phyloP scores from a whole-genome alignment of 1,140 invertebrate genomes.

The Pogonomyrmex californicus region DNA sequence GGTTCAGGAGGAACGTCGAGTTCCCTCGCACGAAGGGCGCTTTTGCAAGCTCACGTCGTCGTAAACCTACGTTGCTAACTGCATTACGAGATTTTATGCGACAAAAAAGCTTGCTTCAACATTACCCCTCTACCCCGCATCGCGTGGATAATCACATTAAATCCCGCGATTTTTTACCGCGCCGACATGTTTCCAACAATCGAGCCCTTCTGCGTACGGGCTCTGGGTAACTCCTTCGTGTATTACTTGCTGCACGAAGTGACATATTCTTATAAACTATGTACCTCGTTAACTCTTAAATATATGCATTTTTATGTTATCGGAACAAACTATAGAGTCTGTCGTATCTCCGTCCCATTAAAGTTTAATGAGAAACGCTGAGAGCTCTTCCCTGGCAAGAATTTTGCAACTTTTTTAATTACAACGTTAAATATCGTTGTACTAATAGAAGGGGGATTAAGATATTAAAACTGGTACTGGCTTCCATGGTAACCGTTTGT shows the following conservation, averaged over 20 bases:
- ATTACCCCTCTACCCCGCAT: slow-evolving; percentile 18
- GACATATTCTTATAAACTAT: slow-evolving; percentile 38
- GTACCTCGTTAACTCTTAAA: slow-evolving; percentile 39
- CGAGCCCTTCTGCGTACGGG: neutral
- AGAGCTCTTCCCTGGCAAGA: neutral
- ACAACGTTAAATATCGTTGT: neutral
- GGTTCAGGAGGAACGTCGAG: neutral
- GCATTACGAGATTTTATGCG: slow-evolving; percentile 43
- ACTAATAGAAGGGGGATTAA: neutral
- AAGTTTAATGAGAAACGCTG: slow-evolving; percentile 27
- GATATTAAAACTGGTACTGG: slow-evolving; percentile 2
- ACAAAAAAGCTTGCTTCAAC: slow-evolving; percentile 32
- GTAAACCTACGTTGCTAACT: slow-evolving; percentile 41
- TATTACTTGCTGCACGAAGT: slow-evolving; percentile 36
- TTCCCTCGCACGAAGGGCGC: slow-evolving; percentile 20
- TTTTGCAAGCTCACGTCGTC: slow-evolving; percentile 28
- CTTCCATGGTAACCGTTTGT: neutral
- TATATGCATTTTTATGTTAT: slow-evolving; percentile 31
- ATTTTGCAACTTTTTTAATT: slow-evolving; percentile 27
- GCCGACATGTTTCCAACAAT: slow-evolving; percentile 25
- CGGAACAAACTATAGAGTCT: neutral
- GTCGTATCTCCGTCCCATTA: slow-evolving; percentile 9
- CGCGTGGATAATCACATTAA: slow-evolving; percentile 43
- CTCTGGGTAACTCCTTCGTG: slow-evolving; percentile 2
- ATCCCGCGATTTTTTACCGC: slow-evolving; percentile 22